Evolutionary conservation across 2,113 vertebrate genomes (phyloP).

Genomic region (Cathartes aura): DNA sequence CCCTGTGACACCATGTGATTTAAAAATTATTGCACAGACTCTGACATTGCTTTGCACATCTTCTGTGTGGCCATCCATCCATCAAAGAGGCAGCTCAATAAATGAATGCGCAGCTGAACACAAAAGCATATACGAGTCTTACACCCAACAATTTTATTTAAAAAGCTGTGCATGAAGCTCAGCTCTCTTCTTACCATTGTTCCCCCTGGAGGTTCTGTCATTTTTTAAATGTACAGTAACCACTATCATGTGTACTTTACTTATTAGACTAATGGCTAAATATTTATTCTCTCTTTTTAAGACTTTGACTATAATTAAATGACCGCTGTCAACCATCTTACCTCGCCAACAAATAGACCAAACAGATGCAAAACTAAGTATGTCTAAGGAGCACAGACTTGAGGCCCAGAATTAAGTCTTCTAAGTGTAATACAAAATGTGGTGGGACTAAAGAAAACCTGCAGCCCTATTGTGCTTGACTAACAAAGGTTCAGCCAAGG

Average conservation of each 20-base stretch:
- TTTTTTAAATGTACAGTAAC: background rate
- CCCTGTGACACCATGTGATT: conserved; percentile 1
- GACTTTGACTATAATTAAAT: background rate
- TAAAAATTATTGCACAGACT: conserved; percentile 3
- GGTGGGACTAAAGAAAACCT: background rate
- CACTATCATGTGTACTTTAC: background rate
- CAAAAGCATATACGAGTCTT: background rate
- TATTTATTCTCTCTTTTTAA: background rate
- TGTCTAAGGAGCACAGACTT: background rate
- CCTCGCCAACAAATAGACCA: background rate
- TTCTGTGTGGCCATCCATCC: background rate
- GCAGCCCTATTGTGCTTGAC: background rate
- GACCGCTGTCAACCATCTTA: background rate
- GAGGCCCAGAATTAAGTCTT: background rate
- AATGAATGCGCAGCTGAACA: background rate
- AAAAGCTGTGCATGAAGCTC: background rate
- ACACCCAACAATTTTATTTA: background rate
- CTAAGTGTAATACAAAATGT: background rate
- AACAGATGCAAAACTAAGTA: background rate
- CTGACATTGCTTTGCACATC: background rate
- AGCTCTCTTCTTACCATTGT: background rate
- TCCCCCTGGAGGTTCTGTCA: background rate
- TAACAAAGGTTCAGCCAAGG: background rate
- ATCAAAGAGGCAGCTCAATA: background rate
- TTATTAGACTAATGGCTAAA: background rate